A percentile compares a stretch with the other conserved stretches of the same genome.
These are phyloP conservation scores for Muschampia plurimacula DNA, from an alignment of 2,888 invertebrate genomes.

Conservation along the genomic window DNA sequence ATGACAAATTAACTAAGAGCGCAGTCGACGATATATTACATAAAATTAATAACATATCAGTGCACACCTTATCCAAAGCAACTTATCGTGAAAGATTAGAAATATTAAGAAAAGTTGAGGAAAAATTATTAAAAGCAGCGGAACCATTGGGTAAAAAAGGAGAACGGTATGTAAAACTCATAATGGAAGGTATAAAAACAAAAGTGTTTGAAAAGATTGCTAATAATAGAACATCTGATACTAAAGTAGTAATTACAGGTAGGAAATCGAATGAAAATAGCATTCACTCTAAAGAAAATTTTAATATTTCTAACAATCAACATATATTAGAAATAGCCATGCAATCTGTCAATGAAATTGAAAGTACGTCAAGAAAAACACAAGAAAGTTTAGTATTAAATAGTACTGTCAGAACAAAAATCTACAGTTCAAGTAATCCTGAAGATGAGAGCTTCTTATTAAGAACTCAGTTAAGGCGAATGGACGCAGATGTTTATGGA, in stretches of 20 bases:
- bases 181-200: conserved; percentile 64
- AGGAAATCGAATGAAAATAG: not conserved
- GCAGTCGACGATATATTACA: conserved; percentile 30
- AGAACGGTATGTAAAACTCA: conserved; percentile 58
- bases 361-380: not conserved
- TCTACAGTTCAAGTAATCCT: not conserved
- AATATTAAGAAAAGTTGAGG: conserved; percentile 40
- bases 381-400: not conserved
- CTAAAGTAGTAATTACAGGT: not conserved
- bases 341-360: not conserved
- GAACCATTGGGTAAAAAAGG: conserved; percentile 52
- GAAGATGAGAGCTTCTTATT: not conserved
- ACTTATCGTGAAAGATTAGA: conserved; percentile 37
- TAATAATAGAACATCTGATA: not conserved
- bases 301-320: not conserved
- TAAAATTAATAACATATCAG: conserved; percentile 38
- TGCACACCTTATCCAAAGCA: conserved; percentile 32
- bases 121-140: conserved; percentile 44
- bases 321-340: not conserved
- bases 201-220: conserved; percentile 41
- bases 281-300: not conserved
- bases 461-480: conserved; percentile 4
- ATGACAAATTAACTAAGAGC: conserved; percentile 10
- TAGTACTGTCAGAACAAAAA: not conserved
- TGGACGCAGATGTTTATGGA: not conserved